These are phyloP conservation scores for Drosophila ercepeae DNA, from an alignment of 1,140 invertebrate genomes.

Conservation along the genomic window DNA sequence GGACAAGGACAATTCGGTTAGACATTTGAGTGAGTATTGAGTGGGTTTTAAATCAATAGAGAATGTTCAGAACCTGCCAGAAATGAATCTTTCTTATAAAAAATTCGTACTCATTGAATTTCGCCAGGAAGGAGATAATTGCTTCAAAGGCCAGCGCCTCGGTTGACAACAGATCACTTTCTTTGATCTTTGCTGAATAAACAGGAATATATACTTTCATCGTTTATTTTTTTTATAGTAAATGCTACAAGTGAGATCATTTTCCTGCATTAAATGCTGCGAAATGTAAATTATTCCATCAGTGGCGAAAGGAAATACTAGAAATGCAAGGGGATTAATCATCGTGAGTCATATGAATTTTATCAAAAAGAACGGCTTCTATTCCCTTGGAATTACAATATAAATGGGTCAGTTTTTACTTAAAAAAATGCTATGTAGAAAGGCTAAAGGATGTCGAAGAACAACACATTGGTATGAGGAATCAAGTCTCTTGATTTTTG, in stretches of 20 bases:
- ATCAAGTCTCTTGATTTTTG: neutral
- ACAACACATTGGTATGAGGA: neutral
- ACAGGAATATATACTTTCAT: constrained; percentile 1
- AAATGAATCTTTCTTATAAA: neutral
- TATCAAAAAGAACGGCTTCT: neutral
- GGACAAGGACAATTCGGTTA: constrained; percentile 44
- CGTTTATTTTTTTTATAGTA: neutral
- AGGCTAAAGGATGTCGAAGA: too few species aligned
- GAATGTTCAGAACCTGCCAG: neutral
- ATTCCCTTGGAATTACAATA: neutral
- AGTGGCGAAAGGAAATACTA: constrained; percentile 17
- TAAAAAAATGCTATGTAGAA: too few species aligned
- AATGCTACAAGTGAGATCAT: constrained; percentile 26
- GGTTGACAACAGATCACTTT: constrained; percentile 9
- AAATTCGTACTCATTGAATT: constrained; percentile 21
- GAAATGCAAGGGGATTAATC: constrained; percentile 7
- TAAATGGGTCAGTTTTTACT: too few species aligned
- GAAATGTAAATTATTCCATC: constrained; percentile 14
- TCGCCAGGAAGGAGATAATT: constrained; percentile 39
- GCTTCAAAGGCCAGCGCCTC: constrained; percentile 35
- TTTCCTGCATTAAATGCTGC: constrained; percentile 13
- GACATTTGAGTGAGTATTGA: constrained; percentile 14
- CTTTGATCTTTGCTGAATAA: constrained; percentile 32
- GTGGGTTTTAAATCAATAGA: constrained; percentile 4
- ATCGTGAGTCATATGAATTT: neutral